phyloP scores from a whole-genome alignment of 2,113 vertebrate genomes.

The Leptodactylus fuscus region DNA sequence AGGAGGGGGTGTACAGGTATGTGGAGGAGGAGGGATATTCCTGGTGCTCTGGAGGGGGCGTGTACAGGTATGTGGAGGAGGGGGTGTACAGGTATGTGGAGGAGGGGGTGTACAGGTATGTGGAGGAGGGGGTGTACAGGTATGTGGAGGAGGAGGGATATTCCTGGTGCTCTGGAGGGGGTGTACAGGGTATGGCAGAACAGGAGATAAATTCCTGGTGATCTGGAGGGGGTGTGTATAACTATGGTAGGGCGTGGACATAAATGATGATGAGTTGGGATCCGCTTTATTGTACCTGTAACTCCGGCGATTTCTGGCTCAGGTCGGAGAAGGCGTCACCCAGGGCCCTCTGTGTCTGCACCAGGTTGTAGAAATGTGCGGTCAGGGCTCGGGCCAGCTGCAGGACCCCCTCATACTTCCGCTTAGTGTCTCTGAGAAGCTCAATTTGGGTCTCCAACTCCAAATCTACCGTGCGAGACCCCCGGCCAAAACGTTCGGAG shows the following conservation, averaged over 20 bases:
- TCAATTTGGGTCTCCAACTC: conserved; percentile 97
- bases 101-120: no score
- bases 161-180: no score
- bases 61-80: no score
- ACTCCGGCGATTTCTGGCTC: conserved; percentile 97
- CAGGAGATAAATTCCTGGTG: no score
- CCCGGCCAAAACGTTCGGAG: conserved; percentile 92
- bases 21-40: no score
- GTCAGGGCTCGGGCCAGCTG: conserved; percentile 88
- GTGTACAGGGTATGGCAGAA: no score
- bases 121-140: no score
- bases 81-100: no score
- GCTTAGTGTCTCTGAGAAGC: conserved; percentile 92
- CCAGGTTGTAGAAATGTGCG: conserved; percentile 94
- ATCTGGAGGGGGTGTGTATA: not conserved
- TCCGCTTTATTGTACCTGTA: conserved; percentile 76
- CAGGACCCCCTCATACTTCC: conserved; percentile 91
- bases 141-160: no score
- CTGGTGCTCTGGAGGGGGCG: not conserved
- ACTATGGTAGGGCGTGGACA: not conserved
- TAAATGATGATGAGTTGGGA: not conserved
- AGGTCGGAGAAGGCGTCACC: conserved; percentile 96
- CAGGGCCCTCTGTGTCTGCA: conserved; percentile 95
- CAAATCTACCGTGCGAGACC: conserved; percentile 92
- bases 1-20: no score